A percentile compares a stretch with the other conserved stretches of the same genome.
Conservation (phyloP, 2,888 invertebrate genomes). For the Chaetogeoica ovagalla region DNA sequence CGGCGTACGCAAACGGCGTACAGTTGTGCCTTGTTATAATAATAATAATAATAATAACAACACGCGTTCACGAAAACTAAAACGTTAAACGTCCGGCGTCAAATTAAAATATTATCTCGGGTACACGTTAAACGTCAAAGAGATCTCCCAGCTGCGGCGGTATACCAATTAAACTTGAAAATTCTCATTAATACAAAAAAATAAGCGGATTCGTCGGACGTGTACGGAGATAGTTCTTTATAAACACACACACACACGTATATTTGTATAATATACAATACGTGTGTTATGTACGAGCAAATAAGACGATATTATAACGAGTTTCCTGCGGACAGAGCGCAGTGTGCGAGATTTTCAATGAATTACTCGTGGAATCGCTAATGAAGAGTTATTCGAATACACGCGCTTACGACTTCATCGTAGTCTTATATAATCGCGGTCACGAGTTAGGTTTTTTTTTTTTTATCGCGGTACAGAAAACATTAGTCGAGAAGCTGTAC, state of each 20-base stretch:
- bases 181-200: slow-evolving; percentile 40
- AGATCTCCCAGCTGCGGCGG: slow-evolving; percentile 16
- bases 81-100: neutral
- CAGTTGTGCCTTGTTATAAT: slow-evolving; percentile 8
- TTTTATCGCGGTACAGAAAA: too few relatives aligned
- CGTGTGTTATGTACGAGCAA: neutral
- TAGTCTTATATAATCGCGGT: neutral
- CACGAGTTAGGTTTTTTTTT: slow-evolving; percentile 18
- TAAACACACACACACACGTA: neutral
- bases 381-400: slow-evolving; percentile 11
- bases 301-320: neutral
- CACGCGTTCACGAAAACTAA: slow-evolving; percentile 14
- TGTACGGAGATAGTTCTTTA: neutral
- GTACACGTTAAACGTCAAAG: slow-evolving; percentile 25
- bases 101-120: too few relatives aligned
- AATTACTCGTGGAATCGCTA: slow-evolving; percentile 21
- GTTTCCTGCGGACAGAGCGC: neutral
- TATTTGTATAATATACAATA: neutral
- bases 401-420: slow-evolving; percentile 1
- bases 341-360: slow-evolving; percentile 8
- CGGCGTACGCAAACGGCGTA: neutral
- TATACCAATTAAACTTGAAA: slow-evolving; percentile 39
- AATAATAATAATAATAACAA: neutral
- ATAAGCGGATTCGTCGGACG: slow-evolving; percentile 5
- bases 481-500: neutral